These are phyloP conservation scores for Tinea semifulvella DNA, from an alignment of 2,888 invertebrate genomes.

Conservation along the genomic window DNA sequence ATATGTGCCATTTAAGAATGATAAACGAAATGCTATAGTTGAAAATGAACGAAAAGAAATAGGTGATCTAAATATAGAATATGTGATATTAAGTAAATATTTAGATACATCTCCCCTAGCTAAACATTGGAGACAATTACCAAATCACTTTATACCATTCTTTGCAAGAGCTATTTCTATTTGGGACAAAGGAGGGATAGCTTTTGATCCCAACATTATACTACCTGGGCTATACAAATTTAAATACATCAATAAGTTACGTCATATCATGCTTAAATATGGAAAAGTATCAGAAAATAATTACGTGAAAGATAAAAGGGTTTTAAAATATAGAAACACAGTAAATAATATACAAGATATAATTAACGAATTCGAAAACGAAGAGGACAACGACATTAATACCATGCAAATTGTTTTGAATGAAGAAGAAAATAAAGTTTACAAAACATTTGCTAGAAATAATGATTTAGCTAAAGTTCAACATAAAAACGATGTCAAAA, in stretches of 20 bases:
- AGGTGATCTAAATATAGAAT: slow-evolving; percentile 24
- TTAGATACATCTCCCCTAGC: slow-evolving; percentile 42
- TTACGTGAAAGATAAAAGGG: slow-evolving; percentile 18
- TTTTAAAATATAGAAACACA: slow-evolving; percentile 14
- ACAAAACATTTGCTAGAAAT: slow-evolving; percentile 16
- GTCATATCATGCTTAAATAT: slow-evolving; percentile 32
- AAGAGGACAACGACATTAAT: slow-evolving; percentile 14
- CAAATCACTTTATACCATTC: slow-evolving; percentile 38
- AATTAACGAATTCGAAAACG: slow-evolving; percentile 39
- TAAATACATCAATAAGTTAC: slow-evolving; percentile 36
- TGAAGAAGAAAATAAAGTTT: slow-evolving; percentile 30
- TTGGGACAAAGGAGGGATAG: slow-evolving; percentile 55
- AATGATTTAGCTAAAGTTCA: slow-evolving; percentile 15
- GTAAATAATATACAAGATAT: slow-evolving; percentile 52
- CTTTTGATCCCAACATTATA: slow-evolving; percentile 42
- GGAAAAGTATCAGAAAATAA: slow-evolving; percentile 18
- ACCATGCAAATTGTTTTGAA: slow-evolving; percentile 27
- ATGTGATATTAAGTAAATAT: slow-evolving; percentile 33
- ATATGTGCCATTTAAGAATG: slow-evolving; percentile 22
- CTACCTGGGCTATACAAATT: slow-evolving; percentile 32
- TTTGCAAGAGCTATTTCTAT: slow-evolving; percentile 41
- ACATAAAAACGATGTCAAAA: not conserved
- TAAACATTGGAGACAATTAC: slow-evolving; percentile 38
- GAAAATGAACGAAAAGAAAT: slow-evolving; percentile 19
- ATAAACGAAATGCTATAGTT: slow-evolving; percentile 29